A percentile compares a stretch with the other conserved stretches of the same genome.
Evolutionary conservation across 2,797 vertebrate genomes (phyloP).

Genomic region (Hyperoplus lanceolatus): DNA sequence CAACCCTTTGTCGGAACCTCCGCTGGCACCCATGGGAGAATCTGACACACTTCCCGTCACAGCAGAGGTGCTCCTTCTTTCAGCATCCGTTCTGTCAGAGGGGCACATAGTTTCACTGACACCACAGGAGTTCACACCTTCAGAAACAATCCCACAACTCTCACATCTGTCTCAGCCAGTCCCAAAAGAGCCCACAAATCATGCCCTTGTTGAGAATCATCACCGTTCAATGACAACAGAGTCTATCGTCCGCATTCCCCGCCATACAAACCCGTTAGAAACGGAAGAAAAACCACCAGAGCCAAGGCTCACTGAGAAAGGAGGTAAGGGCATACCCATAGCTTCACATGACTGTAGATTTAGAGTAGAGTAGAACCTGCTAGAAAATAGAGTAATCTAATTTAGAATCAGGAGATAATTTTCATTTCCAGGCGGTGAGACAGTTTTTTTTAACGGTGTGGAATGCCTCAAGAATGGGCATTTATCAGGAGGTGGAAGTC

Average conservation of each 20-base stretch:
- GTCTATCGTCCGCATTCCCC: conserved; percentile 21
- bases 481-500: conserved; percentile 49
- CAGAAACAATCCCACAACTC: conserved; percentile 46
- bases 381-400: conserved; percentile 49
- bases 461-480: conserved; percentile 37
- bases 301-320: conserved; percentile 37
- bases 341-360: conserved; percentile 51
- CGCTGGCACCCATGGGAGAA: conserved; percentile 51
- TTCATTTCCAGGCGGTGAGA: conserved; percentile 31
- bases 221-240: conserved; percentile 35
- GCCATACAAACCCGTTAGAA: conserved; percentile 29
- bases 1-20: conserved; percentile 45
- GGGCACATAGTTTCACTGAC: conserved; percentile 40
- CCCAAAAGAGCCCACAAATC: conserved; percentile 49
- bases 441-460: conserved; percentile 35
- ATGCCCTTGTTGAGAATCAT: conserved; percentile 32
- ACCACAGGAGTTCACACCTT: conserved; percentile 41
- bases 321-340: conserved; percentile 66
- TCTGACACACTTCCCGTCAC: conserved; percentile 61
- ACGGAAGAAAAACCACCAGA: conserved; percentile 47
- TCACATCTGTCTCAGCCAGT: conserved; percentile 39
- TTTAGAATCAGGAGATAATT: conserved; percentile 52
- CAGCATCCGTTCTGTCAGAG: conserved; percentile 43
- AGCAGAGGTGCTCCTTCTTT: conserved; percentile 57
- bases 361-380: conserved; percentile 22